Conservation (phyloP, 2,797 vertebrate genomes). For the Brachymystax lenok region DNA sequence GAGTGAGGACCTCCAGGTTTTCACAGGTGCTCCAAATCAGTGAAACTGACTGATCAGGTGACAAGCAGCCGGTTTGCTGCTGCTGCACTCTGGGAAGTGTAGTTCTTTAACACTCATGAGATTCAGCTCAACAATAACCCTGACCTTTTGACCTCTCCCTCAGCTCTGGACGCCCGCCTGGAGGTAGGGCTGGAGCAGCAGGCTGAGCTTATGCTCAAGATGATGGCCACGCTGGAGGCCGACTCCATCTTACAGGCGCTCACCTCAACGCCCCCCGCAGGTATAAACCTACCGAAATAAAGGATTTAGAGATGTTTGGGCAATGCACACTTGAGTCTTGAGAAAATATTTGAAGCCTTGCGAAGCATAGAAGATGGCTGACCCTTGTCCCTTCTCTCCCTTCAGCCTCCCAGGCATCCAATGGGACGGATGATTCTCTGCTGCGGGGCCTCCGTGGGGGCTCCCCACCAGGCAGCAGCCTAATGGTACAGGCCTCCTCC, state of each 20-base stretch:
- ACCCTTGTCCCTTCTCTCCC: slow-evolving; percentile 1
- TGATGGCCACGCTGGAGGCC: slow-evolving; percentile 98
- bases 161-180: slow-evolving; percentile 93
- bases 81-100: too few species aligned
- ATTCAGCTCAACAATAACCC: too few species aligned
- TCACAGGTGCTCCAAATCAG: too few species aligned
- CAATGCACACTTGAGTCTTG: too few species aligned
- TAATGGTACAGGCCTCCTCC: slow-evolving; percentile 89
- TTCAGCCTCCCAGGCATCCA: slow-evolving; percentile 87
- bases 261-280: slow-evolving; percentile 89
- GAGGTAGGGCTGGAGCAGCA: slow-evolving; percentile 98
- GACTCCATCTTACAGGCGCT: slow-evolving; percentile 97
- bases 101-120: too few species aligned
- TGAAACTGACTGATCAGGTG: too few species aligned
- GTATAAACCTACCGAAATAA: slow-evolving; percentile 61
- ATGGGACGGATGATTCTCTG: slow-evolving; percentile 93
- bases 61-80: too few species aligned
- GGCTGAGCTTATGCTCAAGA: slow-evolving; percentile 98
- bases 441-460: slow-evolving; percentile 84
- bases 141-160: not conserved
- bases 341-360: too few species aligned
- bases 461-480: slow-evolving; percentile 77
- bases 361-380: not conserved
- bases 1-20: too few species aligned
- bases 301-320: too few species aligned